Percentiles rank a stretch among this genome's conserved stretches.
Conservation (phyloP, 2,888 invertebrate species). For the Drosophila falleni region DNA sequence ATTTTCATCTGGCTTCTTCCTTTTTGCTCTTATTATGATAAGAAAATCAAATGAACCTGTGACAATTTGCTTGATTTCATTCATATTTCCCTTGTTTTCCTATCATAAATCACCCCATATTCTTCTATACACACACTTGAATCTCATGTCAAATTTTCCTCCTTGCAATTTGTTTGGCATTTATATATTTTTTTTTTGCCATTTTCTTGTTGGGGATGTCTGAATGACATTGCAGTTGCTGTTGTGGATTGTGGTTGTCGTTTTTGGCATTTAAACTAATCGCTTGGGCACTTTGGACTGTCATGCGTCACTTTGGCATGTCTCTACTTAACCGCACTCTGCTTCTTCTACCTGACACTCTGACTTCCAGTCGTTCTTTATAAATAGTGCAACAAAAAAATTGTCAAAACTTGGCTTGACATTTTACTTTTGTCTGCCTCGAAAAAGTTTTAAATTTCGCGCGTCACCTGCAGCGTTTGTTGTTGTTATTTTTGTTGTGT, state of each 20-base stretch:
- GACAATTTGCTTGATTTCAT: constrained; percentile 12
- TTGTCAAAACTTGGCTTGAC: constrained; percentile 45
- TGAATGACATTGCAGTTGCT: constrained; percentile 47
- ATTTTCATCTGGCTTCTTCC: not conserved
- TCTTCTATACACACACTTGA: not conserved
- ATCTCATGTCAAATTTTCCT: not conserved
- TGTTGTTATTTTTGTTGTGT: not conserved
- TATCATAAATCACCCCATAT: constrained; percentile 15
- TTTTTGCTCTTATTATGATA: not conserved
- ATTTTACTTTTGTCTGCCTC: constrained; percentile 33
- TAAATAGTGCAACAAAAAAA: constrained; percentile 10
- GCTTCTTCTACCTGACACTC: not conserved
- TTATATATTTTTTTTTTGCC: constrained; percentile 9
- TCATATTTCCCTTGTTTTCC: constrained; percentile 15
- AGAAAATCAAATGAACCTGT: not conserved
- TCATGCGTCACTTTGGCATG: constrained; percentile 54
- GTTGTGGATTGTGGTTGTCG: constrained; percentile 31
- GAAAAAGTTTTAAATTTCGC: constrained; percentile 40
- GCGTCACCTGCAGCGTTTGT: constrained; percentile 27
- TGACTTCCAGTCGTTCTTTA: not conserved
- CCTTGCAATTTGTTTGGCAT: constrained; percentile 25
- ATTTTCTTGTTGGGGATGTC: constrained; percentile 27
- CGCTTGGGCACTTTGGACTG: constrained; percentile 59
- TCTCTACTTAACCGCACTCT: constrained; percentile 34
- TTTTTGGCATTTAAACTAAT: constrained; percentile 65